Percentiles rank a stretch among this genome's conserved stretches.
These are phyloP conservation scores for Lagorchestes hirsutus DNA, from an alignment of 2,797 vertebrate species.

Conservation along the genomic window DNA sequence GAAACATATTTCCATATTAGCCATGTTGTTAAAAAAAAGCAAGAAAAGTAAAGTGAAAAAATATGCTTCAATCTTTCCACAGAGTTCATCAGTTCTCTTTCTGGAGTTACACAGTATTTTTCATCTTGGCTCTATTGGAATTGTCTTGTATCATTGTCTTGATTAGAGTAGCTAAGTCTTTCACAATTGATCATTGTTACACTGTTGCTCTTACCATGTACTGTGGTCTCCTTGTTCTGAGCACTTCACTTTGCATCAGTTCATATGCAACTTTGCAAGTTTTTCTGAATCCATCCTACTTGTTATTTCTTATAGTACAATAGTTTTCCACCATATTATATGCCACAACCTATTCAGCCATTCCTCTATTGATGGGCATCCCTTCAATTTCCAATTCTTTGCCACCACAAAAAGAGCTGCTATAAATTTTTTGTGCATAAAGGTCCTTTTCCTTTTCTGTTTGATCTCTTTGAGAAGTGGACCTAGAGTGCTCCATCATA, in stretches of 20 bases:
- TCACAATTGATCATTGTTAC: too few relatives aligned
- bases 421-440: not conserved
- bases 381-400: not conserved
- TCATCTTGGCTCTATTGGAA: not conserved
- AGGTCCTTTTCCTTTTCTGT: not conserved
- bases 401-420: not conserved
- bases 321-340: not conserved
- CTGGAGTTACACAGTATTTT: not conserved
- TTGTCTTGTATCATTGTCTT: too few relatives aligned
- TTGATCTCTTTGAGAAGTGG: not conserved
- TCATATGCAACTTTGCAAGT: not conserved
- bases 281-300: not conserved
- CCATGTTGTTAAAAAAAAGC: not conserved
- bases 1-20: not conserved
- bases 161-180: too few relatives aligned
- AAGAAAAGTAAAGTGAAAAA: not conserved
- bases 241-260: not conserved
- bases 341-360: not conserved
- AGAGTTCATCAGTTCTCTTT: not conserved
- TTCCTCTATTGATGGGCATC: not conserved
- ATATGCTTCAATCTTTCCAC: not conserved
- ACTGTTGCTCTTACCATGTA: not conserved
- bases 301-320: not conserved
- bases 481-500: not conserved
- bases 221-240: not conserved